Percentiles rank a stretch among this genome's conserved stretches.
These are phyloP conservation scores for Oryzias melastigma DNA, from an alignment of 2,113 vertebrate genomes.

Conservation along the genomic window DNA sequence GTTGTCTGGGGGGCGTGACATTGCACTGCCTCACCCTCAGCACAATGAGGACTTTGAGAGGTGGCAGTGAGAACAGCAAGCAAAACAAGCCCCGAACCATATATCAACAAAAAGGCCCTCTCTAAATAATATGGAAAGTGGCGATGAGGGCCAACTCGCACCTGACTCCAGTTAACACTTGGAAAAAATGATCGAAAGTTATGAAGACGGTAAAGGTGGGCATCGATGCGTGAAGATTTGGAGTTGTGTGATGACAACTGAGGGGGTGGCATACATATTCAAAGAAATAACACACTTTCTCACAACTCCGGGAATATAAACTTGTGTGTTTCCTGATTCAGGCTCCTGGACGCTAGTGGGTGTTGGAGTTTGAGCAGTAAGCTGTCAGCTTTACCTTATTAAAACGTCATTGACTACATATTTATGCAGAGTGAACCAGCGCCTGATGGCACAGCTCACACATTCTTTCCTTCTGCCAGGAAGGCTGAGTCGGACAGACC, in stretches of 20 bases:
- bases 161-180: constrained; percentile 79
- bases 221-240: constrained; percentile 53
- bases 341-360: constrained; percentile 52
- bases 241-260: constrained; percentile 50
- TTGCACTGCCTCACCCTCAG: constrained; percentile 64
- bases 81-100: constrained; percentile 49
- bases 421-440: constrained; percentile 76
- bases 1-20: constrained; percentile 82
- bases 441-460: constrained; percentile 58
- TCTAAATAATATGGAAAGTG: constrained; percentile 69
- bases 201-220: constrained; percentile 22
- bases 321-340: constrained; percentile 35
- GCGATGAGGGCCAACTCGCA: constrained; percentile 67
- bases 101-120: constrained; percentile 62
- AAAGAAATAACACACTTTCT: constrained; percentile 58
- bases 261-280: constrained; percentile 43
- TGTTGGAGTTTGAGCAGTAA: constrained; percentile 63
- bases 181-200: constrained; percentile 77
- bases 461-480: constrained; percentile 51
- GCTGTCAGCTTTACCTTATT: constrained; percentile 75
- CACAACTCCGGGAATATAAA: constrained; percentile 40
- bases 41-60: constrained; percentile 84
- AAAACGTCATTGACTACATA: constrained; percentile 78
- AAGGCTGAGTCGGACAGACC: constrained; percentile 67
- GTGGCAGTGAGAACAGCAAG: constrained; percentile 49